A percentile compares a stretch with the other conserved stretches of the same genome.
Conservation (phyloP, 2,797 vertebrate species). For the Chiroxiphia lanceolata region DNA sequence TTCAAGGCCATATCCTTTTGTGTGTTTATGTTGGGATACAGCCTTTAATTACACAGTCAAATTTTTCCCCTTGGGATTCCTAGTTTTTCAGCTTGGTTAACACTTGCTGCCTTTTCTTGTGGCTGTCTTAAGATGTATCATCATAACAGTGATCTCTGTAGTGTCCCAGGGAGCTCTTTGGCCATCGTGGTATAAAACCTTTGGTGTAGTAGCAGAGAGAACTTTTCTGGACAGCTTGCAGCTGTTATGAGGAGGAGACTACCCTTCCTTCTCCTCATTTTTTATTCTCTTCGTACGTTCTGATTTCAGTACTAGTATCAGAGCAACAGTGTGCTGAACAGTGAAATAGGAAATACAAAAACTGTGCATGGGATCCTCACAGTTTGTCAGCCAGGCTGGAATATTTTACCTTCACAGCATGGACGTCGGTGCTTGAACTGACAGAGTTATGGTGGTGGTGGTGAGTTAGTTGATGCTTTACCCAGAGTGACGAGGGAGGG, state of each 20-base stretch:
- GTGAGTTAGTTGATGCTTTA: not conserved
- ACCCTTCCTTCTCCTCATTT: not conserved
- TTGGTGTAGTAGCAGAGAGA: not conserved
- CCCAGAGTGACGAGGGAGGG: not conserved
- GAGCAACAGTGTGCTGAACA: not conserved
- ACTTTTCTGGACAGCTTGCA: not conserved
- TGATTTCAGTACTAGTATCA: not conserved
- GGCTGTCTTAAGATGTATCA: not conserved
- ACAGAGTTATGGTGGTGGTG: accelerated
- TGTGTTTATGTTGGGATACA: not conserved
- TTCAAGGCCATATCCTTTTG: not conserved
- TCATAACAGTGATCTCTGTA: accelerated
- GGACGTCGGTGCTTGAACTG: not conserved
- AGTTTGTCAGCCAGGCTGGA: not conserved
- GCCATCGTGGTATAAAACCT: not conserved
- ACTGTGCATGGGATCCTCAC: not conserved
- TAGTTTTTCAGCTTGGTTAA: not conserved
- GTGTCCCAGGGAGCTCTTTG: not conserved
- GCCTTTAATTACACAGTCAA: conserved; percentile 6
- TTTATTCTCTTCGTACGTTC: not conserved
- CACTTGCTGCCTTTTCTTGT: not conserved
- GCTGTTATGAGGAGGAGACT: accelerated
- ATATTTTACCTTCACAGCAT: not conserved
- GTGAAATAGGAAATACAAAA: not conserved
- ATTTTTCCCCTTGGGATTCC: not conserved